These are phyloP conservation scores for Erythrocercus mccallii DNA, from an alignment of 2,113 vertebrate genomes.

Conservation along the genomic window DNA sequence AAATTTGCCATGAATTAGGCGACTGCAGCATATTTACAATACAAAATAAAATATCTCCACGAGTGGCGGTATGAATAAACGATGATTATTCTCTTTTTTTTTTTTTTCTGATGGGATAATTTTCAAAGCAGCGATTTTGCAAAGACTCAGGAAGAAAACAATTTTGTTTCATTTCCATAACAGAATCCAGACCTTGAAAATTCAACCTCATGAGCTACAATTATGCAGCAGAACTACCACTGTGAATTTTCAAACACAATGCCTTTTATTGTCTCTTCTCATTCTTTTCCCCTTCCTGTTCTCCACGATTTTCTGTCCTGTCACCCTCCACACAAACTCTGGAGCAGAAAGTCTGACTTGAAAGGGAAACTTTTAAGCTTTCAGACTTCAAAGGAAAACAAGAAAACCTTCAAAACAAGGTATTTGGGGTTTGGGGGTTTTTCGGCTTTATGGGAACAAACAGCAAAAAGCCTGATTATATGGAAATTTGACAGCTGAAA, in stretches of 20 bases:
- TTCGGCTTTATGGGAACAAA: not conserved
- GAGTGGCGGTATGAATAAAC: constrained; percentile 70
- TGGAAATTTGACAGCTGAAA: not conserved
- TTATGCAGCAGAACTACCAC: constrained; percentile 12
- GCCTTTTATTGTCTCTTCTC: constrained; percentile 48
- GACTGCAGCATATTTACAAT: constrained; percentile 69
- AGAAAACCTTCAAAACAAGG: not conserved
- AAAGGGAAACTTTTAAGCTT: constrained; percentile 2
- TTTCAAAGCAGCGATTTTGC: constrained; percentile 75
- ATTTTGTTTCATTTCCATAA: constrained; percentile 91
- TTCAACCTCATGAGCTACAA: constrained; percentile 44
- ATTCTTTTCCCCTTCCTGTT: constrained; percentile 32
- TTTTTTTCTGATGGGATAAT: constrained; percentile 76
- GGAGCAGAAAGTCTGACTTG: not conserved
- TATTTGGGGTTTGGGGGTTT: not conserved
- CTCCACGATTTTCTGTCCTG: constrained; percentile 3
- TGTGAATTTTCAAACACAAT: not conserved
- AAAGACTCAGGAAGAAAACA: constrained; percentile 90
- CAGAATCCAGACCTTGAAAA: constrained; percentile 80
- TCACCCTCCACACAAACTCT: not conserved
- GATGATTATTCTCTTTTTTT: constrained; percentile 64
- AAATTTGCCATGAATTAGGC: constrained; percentile 77
- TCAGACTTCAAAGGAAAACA: not conserved
- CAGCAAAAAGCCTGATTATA: not conserved
- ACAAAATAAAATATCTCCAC: constrained; percentile 51